Conservation (phyloP, 2,888 invertebrate species). For the Coenonympha glycerion region DNA sequence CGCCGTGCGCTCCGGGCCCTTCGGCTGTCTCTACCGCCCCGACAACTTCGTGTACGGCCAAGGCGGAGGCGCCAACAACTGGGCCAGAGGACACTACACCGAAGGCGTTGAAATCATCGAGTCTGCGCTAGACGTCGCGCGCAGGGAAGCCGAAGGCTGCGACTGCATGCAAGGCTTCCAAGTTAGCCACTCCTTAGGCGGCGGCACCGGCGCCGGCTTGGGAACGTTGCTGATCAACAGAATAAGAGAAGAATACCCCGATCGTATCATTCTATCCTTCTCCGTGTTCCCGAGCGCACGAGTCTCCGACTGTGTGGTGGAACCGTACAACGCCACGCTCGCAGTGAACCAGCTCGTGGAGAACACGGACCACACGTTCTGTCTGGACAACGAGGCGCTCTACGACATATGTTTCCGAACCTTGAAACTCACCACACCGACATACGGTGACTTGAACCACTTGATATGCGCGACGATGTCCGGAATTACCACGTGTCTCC, state of each 20-base stretch:
- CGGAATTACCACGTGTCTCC: conserved; percentile 61
- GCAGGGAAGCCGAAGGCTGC: conserved; percentile 79
- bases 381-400: conserved; percentile 85
- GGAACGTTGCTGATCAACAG: conserved; percentile 82
- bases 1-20: conserved; percentile 80
- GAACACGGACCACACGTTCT: conserved; percentile 79
- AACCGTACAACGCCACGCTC: conserved; percentile 82
- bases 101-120: conserved; percentile 80
- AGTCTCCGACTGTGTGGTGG: conserved; percentile 82
- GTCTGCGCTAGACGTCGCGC: conserved; percentile 74
- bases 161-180: conserved; percentile 81
- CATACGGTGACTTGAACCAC: conserved; percentile 84
- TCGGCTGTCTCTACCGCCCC: conserved; percentile 82
- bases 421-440: conserved; percentile 83
- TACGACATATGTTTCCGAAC: conserved; percentile 88
- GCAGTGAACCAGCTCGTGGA: conserved; percentile 81
- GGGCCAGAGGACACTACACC: conserved; percentile 82
- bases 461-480: conserved; percentile 64
- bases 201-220: conserved; percentile 86
- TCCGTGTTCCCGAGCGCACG: conserved; percentile 84
- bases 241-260: conserved; percentile 84
- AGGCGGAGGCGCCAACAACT: conserved; percentile 76
- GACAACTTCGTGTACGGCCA: conserved; percentile 83
- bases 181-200: conserved; percentile 81
- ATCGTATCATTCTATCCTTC: conserved; percentile 82